Conservation (phyloP, 2,888 invertebrate genomes). For the Gari tellinella region DNA sequence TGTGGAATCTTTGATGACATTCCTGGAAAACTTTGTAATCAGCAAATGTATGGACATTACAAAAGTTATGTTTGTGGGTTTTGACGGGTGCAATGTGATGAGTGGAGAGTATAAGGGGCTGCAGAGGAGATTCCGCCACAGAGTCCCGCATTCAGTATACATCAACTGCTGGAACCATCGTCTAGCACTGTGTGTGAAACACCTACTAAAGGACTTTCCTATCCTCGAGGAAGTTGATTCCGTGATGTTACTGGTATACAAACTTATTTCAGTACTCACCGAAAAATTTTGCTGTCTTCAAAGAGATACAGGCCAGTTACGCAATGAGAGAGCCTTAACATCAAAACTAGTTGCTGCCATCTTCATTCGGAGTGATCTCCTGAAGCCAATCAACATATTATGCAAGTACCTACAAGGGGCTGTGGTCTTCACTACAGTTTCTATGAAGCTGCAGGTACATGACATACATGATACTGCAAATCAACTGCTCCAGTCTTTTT, state of each 20-base stretch:
- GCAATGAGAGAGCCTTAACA: constrained; percentile 6
- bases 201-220: constrained; percentile 16
- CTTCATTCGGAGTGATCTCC: constrained; percentile 15
- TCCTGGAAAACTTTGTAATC: constrained; percentile 14
- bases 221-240: constrained; percentile 12
- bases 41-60: constrained; percentile 12
- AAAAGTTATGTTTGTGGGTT: constrained; percentile 42
- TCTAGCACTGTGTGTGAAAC: constrained; percentile 25
- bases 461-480: not conserved
- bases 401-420: constrained; percentile 22
- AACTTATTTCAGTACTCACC: constrained; percentile 31
- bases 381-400: constrained; percentile 24
- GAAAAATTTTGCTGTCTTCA: constrained; percentile 19
- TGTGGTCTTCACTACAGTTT: constrained; percentile 15
- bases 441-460: constrained; percentile 7
- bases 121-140: constrained; percentile 19
- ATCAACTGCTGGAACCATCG: constrained; percentile 23
- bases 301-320: constrained; percentile 7
- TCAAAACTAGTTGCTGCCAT: constrained; percentile 21
- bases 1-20: constrained; percentile 32
- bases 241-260: constrained; percentile 2
- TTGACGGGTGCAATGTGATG: constrained; percentile 50
- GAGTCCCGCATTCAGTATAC: constrained; percentile 10
- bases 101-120: no score
- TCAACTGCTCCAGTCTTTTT: no score